Evolutionary conservation across 2,888 invertebrate species (phyloP).

Genomic region (Orthonychiurus folsomi): DNA sequence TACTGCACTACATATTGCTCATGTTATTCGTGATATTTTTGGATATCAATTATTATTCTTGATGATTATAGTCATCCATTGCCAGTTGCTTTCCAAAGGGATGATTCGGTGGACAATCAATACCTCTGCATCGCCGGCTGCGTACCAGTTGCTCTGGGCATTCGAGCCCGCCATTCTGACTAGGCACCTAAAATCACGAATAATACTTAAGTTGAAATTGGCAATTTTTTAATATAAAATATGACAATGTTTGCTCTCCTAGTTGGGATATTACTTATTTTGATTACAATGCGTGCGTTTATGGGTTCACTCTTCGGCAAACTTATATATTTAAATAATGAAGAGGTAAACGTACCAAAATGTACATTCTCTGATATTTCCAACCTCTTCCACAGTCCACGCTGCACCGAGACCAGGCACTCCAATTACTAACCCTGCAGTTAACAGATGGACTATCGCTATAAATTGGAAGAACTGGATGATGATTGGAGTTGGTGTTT

Average conservation of each 20-base stretch:
- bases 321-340: too few species aligned
- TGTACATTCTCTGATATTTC: slow-evolving; percentile 37
- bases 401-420: slow-evolving; percentile 45
- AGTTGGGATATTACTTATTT: too few species aligned
- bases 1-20: too few species aligned
- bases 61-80: slow-evolving; percentile 11
- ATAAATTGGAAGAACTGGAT: slow-evolving; percentile 3
- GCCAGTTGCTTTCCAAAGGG: slow-evolving; percentile 21
- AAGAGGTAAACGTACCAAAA: slow-evolving; percentile 36
- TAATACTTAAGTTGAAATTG: too few species aligned
- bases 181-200: slow-evolving; percentile 24
- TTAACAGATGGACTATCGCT: slow-evolving; percentile 35
- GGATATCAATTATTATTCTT: too few species aligned
- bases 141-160: slow-evolving; percentile 32
- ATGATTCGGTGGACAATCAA: slow-evolving; percentile 26
- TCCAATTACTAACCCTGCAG: slow-evolving; percentile 45
- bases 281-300: too few species aligned
- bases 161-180: slow-evolving; percentile 32
- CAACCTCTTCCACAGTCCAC: slow-evolving; percentile 45
- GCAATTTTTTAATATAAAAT: too few species aligned
- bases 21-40: too few species aligned
- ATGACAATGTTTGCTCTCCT: too few species aligned
- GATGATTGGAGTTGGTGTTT: neutral
- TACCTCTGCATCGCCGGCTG: slow-evolving; percentile 34
- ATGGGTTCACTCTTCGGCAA: too few species aligned